Conservation (phyloP, 1,140 invertebrate genomes). For the Drosophila asahinai region DNA sequence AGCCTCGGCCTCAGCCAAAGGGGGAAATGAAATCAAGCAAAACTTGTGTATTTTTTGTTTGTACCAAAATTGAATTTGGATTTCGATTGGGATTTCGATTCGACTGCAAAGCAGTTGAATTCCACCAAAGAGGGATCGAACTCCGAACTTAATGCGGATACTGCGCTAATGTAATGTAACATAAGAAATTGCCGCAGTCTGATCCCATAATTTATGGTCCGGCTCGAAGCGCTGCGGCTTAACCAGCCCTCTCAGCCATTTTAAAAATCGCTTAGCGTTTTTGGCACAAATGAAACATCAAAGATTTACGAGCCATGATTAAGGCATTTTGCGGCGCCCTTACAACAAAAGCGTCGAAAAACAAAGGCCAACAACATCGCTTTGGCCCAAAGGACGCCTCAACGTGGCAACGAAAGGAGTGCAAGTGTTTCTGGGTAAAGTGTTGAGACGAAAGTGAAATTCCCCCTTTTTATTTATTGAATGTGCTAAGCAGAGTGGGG, state of each 20-base stretch:
- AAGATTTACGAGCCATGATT: constrained; percentile 83
- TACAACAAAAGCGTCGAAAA: constrained; percentile 41
- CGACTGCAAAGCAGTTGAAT: constrained; percentile 12
- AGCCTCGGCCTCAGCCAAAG: constrained; percentile 10
- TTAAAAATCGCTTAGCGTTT: constrained; percentile 80
- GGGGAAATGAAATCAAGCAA: constrained; percentile 44
- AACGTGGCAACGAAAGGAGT: constrained; percentile 32
- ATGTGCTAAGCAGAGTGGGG: constrained; percentile 41
- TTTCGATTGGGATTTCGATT: constrained; percentile 8
- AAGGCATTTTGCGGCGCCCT: constrained; percentile 67
- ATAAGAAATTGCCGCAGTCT: constrained; percentile 63
- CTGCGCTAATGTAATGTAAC: constrained; percentile 32
- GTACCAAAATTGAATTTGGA: constrained; percentile 48
- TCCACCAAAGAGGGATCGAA: not conserved
- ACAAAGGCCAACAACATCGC: constrained; percentile 40
- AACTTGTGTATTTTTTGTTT: constrained; percentile 52
- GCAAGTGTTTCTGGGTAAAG: constrained; percentile 58
- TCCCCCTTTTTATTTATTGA: constrained; percentile 63
- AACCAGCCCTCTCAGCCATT: constrained; percentile 44
- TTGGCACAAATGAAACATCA: constrained; percentile 82
- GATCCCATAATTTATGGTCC: constrained; percentile 70
- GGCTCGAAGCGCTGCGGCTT: constrained; percentile 34
- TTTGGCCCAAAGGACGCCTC: constrained; percentile 15
- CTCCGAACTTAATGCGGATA: not conserved
- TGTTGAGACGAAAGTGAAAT: constrained; percentile 68